Conservation (phyloP, 2,113 vertebrate species). For the Megaceryle torquata region DNA sequence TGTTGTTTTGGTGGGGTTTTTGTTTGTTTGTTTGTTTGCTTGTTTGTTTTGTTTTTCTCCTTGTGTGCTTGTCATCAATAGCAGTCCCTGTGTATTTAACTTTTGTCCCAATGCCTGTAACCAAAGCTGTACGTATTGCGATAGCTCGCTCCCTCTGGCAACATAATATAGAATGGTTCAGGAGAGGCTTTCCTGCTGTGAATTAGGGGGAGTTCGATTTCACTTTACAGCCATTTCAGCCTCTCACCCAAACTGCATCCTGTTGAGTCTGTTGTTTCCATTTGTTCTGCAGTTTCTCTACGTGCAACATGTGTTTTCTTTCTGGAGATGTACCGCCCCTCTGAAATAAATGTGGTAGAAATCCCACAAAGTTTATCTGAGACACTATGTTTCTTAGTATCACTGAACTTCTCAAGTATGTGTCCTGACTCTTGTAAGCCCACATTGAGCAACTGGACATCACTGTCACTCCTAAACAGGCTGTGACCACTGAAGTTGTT, state of each 20-base stretch:
- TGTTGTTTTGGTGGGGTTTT: background rate
- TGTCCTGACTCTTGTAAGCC: background rate
- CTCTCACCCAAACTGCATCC: background rate
- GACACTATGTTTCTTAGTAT: background rate
- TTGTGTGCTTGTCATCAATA: background rate
- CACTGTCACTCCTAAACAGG: background rate
- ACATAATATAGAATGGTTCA: background rate
- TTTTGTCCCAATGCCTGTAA: background rate
- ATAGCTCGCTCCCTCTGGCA: background rate
- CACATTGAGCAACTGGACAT: background rate
- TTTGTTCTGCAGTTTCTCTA: background rate
- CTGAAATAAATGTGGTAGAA: background rate
- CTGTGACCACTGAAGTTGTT: background rate
- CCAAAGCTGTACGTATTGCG: background rate
- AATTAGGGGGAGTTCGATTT: background rate
- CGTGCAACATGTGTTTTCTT: background rate
- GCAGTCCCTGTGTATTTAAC: background rate
- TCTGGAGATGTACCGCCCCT: background rate
- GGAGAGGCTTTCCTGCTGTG: background rate
- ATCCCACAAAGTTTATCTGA: background rate
- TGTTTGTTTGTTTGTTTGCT: background rate
- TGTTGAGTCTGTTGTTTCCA: background rate
- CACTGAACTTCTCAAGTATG: background rate
- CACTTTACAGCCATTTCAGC: background rate
- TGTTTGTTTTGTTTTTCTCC: too few species aligned